Percentiles rank a stretch among this genome's conserved stretches.
These are phyloP conservation scores for Ruditapes philippinarum DNA, from an alignment of 1,140 invertebrate genomes.

Conservation along the genomic window DNA sequence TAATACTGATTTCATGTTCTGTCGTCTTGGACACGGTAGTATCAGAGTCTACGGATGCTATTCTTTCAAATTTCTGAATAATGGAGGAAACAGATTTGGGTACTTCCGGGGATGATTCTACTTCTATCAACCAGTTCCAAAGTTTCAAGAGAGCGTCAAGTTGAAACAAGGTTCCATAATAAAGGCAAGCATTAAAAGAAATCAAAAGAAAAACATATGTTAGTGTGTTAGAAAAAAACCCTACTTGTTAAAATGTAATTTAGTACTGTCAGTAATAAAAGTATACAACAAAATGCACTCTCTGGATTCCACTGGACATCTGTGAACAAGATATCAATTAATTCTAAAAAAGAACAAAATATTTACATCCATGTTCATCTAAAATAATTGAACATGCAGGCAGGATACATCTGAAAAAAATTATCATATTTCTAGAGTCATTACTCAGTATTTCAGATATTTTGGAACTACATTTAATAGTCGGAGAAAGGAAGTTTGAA, in stretches of 20 bases:
- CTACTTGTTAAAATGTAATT: not conserved
- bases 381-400: not conserved
- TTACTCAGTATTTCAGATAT: too few species aligned
- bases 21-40: not conserved
- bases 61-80: conserved; percentile 63
- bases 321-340: conserved; percentile 17
- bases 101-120: conserved; percentile 61
- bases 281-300: not conserved
- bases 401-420: not conserved
- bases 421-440: too few species aligned
- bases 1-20: not conserved
- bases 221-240: conserved; percentile 35
- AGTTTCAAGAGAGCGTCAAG: not conserved
- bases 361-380: not conserved
- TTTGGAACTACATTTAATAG: too few species aligned
- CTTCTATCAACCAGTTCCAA: conserved; percentile 14
- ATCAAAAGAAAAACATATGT: conserved; percentile 38
- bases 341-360: not conserved
- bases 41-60: conserved; percentile 34
- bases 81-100: conserved; percentile 58
- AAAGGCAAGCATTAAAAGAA: conserved; percentile 58
- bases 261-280: not conserved
- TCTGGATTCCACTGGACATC: not conserved
- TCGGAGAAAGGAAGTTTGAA: too few species aligned
- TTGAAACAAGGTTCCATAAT: conserved; percentile 29